Percentiles rank a stretch among this genome's conserved stretches.
Conservation (phyloP, 2,113 vertebrate species). For the Brachyhypopomus occidentalis region DNA sequence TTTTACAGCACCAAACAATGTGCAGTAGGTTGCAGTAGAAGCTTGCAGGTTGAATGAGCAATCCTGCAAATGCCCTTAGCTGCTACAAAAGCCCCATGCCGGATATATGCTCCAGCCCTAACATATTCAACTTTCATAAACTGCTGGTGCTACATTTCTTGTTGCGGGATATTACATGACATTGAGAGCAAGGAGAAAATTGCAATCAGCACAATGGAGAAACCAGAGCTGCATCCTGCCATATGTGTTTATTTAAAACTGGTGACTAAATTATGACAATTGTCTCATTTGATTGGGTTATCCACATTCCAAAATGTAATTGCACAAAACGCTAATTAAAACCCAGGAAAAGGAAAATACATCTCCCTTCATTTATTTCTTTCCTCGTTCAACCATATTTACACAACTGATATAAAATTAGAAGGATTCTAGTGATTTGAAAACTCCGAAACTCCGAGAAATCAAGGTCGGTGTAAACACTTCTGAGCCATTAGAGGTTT, state of each 20-base stretch:
- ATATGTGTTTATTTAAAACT: slow-evolving; percentile 41
- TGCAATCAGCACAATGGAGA: slow-evolving; percentile 37
- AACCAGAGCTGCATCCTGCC: slow-evolving; percentile 22
- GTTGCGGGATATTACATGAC: neutral
- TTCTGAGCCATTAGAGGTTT: slow-evolving; percentile 28
- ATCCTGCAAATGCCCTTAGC: neutral
- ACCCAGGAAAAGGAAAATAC: slow-evolving; percentile 7
- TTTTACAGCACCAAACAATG: too few species aligned
- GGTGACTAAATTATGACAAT: slow-evolving; percentile 35
- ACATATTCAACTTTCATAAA: slow-evolving; percentile 22
- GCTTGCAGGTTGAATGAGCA: neutral
- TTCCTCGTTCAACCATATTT: neutral
- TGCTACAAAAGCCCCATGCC: neutral
- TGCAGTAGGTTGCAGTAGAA: neutral
- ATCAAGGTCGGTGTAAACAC: slow-evolving; percentile 28
- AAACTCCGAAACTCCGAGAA: neutral
- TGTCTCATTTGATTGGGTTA: slow-evolving; percentile 32
- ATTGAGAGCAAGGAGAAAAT: slow-evolving; percentile 23
- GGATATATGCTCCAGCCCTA: neutral
- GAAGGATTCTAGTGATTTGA: neutral
- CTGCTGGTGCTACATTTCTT: slow-evolving; percentile 17
- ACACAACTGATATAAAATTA: neutral
- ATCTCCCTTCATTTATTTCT: slow-evolving; percentile 10
- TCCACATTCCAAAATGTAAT: slow-evolving; percentile 23
- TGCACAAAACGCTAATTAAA: slow-evolving; percentile 25